Conservation (phyloP, 2,888 invertebrate species). For the Sphinx pinastri region DNA sequence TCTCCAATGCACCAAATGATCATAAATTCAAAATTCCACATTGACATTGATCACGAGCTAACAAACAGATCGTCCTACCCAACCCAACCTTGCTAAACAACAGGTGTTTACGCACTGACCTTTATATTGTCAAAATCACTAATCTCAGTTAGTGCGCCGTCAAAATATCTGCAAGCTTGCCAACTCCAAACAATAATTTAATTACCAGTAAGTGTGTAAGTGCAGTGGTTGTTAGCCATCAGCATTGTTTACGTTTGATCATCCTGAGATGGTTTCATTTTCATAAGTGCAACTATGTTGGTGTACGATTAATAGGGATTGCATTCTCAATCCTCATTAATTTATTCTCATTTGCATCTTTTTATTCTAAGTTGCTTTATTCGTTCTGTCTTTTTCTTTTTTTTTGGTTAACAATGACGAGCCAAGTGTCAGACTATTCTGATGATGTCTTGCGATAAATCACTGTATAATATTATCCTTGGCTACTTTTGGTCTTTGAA, state of each 20-base stretch:
- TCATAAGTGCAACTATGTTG: no score
- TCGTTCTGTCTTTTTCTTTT: no score
- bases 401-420: no score
- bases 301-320: no score
- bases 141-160: slow-evolving; percentile 19
- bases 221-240: neutral
- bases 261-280: neutral
- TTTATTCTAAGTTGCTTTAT: no score
- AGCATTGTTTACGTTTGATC: slow-evolving; percentile 16
- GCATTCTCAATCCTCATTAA: no score
- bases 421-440: no score
- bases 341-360: no score
- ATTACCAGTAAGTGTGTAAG: neutral
- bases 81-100: slow-evolving; percentile 6
- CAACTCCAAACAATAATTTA: slow-evolving; percentile 23
- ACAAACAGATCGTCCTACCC: slow-evolving; percentile 1
- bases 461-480: no score
- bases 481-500: no score
- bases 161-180: slow-evolving; percentile 17
- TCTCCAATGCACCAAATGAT: no score
- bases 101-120: slow-evolving; percentile 10
- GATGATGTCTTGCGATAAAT: no score
- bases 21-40: neutral
- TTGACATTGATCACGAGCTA: neutral
- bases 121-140: slow-evolving; percentile 21